These are phyloP conservation scores for Lasiurus cinereus DNA, from an alignment of 2,113 vertebrate species.

Conservation along the genomic window DNA sequence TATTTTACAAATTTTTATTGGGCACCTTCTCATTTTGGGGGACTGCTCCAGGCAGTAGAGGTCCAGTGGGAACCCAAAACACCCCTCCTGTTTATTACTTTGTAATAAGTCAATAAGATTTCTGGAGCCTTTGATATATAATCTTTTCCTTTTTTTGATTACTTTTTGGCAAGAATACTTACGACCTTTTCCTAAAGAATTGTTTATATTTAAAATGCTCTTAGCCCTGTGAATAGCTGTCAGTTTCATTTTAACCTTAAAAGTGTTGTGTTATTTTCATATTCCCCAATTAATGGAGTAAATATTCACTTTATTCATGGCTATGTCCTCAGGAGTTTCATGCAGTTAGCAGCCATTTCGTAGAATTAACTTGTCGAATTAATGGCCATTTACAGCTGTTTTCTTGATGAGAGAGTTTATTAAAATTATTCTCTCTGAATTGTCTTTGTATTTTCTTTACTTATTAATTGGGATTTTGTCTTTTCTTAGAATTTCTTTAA, in stretches of 20 bases:
- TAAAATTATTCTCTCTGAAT: neutral
- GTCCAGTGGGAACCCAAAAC: neutral
- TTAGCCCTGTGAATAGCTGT: neutral
- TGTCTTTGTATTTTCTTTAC: neutral
- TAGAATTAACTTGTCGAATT: neutral
- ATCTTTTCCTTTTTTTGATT: neutral
- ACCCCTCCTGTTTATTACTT: neutral
- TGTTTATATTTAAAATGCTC: slow-evolving; percentile 5
- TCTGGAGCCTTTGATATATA: neutral
- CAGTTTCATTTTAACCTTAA: slow-evolving; percentile 16
- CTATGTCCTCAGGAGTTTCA: neutral
- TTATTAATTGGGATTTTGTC: neutral
- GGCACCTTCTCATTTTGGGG: neutral
- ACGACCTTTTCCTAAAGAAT: neutral
- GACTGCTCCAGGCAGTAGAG: neutral
- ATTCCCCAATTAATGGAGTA: neutral
- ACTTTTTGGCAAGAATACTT: neutral
- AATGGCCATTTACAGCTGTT: neutral
- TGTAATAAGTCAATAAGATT: neutral
- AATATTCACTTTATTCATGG: neutral
- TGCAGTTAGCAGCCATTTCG: neutral
- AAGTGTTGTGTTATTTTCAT: slow-evolving; percentile 33
- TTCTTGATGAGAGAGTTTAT: neutral
- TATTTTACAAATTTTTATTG: neutral
- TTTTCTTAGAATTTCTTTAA: neutral